Base-by-base conservation (phyloP, 2,888 invertebrate species). In the Horisme vitalbata region DNA sequence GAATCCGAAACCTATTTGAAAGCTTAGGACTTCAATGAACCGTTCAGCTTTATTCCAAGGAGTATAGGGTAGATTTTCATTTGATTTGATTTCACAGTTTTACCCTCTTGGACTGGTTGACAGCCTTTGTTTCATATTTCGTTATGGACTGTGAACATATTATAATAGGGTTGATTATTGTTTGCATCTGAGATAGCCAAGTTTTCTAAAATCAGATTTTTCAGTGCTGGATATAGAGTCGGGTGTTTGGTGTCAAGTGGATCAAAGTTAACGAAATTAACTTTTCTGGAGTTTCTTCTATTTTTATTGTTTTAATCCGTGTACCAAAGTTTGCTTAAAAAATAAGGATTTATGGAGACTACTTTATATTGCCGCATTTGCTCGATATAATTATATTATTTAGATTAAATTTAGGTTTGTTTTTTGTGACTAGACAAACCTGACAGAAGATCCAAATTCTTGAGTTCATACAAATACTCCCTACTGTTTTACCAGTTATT, bases 191-290 rank as follows among this genome's bases (percentile, higher is more conserved):
- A 45, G 48, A 41, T 46, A 28, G 28, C 21, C 18, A 32, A 37
- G 45, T 41, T 45, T 49, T 49, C 41, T 43, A 38, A 44, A 41
- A 46, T 49, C 37, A 18, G 37, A 45, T 41, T 34, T 2, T 20
- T 34, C 4, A 13, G 34, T 41, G 33, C 44, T 41, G 39, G 9
- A 21, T 21, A 18, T 18, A 18, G 18, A 31, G 15, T 31, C 10
- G 4, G 10, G 20, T 33, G 32, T 21, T 33, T 18, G 15, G 28
- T n/a, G 28, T 8, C 8, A 30, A 27, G 27, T 27, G n/a, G 8
- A 30, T 11, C 12, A 27, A 27, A 27, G 27, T 14, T 13, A 26
- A 12, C 15, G 12, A 35, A 46, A 32, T 23, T 23, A 28, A 37
- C 28, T 39, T 36, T 37, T 32, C 18, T 18, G 32, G 41, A 14